Conservation (phyloP, 1,140 invertebrate genomes). For the Physella acuta region DNA sequence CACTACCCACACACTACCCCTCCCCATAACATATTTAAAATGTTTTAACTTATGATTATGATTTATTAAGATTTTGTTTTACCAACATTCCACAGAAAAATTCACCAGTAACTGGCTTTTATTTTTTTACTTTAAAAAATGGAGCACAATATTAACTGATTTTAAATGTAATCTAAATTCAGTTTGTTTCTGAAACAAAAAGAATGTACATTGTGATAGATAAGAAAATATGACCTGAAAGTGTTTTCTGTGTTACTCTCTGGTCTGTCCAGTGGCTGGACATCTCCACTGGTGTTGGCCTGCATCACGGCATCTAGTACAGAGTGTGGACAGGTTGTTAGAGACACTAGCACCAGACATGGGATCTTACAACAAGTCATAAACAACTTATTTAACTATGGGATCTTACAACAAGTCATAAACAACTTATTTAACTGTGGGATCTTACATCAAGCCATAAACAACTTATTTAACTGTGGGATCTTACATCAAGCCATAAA, state of each 20-base stretch:
- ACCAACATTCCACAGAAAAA: too few relatives aligned
- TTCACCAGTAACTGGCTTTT: not conserved
- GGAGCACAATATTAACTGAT: not conserved
- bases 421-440: not conserved
- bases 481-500: not conserved
- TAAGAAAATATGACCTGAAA: not conserved
- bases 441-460: not conserved
- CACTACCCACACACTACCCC: too few relatives aligned
- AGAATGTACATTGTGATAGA: not conserved
- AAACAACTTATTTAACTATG: not conserved
- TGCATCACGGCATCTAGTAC: conserved; percentile 13
- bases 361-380: not conserved
- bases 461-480: not conserved
- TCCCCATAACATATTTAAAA: too few relatives aligned
- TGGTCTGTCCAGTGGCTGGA: not conserved
- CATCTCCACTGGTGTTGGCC: not conserved
- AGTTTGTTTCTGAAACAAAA: not conserved
- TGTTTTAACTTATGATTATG: too few relatives aligned
- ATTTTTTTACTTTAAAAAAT: not conserved
- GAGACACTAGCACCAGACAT: not conserved
- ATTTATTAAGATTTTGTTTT: too few relatives aligned
- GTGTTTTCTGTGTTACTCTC: not conserved
- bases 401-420: not conserved
- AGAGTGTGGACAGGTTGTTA: not conserved
- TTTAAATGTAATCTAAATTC: not conserved